These are phyloP conservation scores for Anoplophora glabripennis DNA, from an alignment of 1,140 invertebrate genomes.

Conservation along the genomic window DNA sequence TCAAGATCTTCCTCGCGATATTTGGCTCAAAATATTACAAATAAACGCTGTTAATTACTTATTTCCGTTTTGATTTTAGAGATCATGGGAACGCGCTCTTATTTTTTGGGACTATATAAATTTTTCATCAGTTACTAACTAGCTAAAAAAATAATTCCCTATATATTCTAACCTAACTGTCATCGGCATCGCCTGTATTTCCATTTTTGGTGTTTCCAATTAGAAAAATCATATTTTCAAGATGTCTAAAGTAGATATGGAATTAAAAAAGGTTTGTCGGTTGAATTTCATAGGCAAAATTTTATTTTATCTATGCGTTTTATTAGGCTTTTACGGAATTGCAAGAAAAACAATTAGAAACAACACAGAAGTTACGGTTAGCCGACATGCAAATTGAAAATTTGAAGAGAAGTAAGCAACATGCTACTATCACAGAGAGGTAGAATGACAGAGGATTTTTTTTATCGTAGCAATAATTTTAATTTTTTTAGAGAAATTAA, in stretches of 20 bases:
- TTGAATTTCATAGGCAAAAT: slow-evolving; percentile 16
- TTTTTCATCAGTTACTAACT: no score
- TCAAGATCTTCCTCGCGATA: no score
- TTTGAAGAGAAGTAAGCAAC: slow-evolving; percentile 65
- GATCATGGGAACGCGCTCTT: no score
- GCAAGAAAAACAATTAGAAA: slow-evolving; percentile 79
- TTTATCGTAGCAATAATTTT: not conserved
- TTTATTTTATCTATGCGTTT: slow-evolving; percentile 4
- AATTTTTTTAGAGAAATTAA: slow-evolving; percentile 43
- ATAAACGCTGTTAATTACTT: no score
- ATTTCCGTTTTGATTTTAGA: no score
- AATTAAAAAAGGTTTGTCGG: slow-evolving; percentile 42
- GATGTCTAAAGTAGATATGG: slow-evolving; percentile 48
- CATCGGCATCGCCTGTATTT: no score
- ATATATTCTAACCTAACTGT: no score
- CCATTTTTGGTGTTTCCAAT: no score
- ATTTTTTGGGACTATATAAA: no score
- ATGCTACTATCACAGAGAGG: slow-evolving; percentile 68
- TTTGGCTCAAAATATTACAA: no score
- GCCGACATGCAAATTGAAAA: slow-evolving; percentile 76
- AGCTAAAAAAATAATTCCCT: no score
- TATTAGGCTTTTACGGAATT: slow-evolving; percentile 76
- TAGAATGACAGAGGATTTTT: slow-evolving; percentile 34
- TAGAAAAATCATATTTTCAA: slow-evolving; percentile 23
- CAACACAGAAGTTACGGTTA: slow-evolving; percentile 74